A percentile compares a stretch with the other conserved stretches of the same genome.
Conservation (phyloP, 2,113 vertebrate species). For the Hydrochoerus hydrochaeris region DNA sequence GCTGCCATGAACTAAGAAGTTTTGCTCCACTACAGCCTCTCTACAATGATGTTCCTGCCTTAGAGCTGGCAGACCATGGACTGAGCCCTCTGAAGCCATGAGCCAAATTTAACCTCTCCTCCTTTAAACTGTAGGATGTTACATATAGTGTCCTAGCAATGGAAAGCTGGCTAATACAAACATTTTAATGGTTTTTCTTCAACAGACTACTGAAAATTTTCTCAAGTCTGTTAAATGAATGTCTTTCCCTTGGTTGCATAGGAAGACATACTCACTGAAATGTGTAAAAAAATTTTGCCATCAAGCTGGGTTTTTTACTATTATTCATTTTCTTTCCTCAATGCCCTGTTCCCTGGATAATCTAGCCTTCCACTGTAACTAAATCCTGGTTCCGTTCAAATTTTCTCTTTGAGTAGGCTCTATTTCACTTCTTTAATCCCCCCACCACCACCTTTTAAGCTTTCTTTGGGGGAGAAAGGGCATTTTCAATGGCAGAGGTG, state of each 20-base stretch:
- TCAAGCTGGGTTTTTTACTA: neutral
- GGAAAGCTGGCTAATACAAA: neutral
- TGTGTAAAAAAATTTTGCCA: neutral
- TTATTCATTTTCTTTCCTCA: neutral
- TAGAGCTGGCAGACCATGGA: neutral
- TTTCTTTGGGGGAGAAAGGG: conserved; percentile 21
- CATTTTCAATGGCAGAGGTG: conserved; percentile 13
- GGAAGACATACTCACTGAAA: neutral
- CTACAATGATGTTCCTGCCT: neutral
- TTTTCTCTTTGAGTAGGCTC: neutral
- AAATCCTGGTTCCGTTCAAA: conserved; percentile 60
- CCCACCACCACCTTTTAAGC: conserved; percentile 1
- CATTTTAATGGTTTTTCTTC: neutral
- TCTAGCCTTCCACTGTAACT: conserved; percentile 33
- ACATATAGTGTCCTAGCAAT: neutral
- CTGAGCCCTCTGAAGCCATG: neutral
- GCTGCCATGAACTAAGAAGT: neutral
- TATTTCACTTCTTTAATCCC: neutral
- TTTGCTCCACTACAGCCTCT: neutral
- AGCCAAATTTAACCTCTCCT: neutral
- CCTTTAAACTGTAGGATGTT: neutral
- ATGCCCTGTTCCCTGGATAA: neutral
- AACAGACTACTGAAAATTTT: neutral
- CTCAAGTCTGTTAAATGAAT: neutral
- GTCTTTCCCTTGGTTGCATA: neutral